Conservation (phyloP, 2,888 invertebrate genomes). For the Acanthosepion pharaonis region DNA sequence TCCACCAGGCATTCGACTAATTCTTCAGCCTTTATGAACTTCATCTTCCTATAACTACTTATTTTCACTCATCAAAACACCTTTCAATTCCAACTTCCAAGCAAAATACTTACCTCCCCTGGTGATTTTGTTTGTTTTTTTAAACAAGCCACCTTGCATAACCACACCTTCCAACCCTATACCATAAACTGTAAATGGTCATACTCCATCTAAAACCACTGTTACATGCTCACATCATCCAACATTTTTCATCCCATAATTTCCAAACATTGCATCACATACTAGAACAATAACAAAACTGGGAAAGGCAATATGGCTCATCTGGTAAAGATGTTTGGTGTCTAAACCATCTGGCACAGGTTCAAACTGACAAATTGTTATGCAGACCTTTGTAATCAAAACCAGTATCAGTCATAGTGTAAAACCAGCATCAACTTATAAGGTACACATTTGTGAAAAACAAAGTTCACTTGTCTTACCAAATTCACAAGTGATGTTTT, state of each 20-base stretch:
- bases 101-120: not conserved
- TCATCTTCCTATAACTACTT: not conserved
- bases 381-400: not conserved
- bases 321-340: not conserved
- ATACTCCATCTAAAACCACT: not conserved
- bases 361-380: constrained; percentile 5
- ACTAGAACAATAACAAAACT: not conserved
- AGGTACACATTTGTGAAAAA: not conserved
- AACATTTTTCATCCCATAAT: too few relatives aligned
- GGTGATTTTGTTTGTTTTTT: not conserved
- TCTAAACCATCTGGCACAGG: not conserved
- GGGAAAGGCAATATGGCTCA: not conserved
- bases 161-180: not conserved
- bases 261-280: too few relatives aligned
- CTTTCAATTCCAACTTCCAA: not conserved
- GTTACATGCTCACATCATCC: not conserved
- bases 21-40: not conserved
- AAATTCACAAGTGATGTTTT: not conserved
- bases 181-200: not conserved
- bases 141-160: not conserved
- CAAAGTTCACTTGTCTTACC: not conserved
- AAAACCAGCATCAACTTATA: not conserved
- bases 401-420: not conserved
- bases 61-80: not conserved
- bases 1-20: not conserved